Base-by-base conservation (phyloP, 2,797 vertebrate genomes). In the Myotis planiceps region DNA sequence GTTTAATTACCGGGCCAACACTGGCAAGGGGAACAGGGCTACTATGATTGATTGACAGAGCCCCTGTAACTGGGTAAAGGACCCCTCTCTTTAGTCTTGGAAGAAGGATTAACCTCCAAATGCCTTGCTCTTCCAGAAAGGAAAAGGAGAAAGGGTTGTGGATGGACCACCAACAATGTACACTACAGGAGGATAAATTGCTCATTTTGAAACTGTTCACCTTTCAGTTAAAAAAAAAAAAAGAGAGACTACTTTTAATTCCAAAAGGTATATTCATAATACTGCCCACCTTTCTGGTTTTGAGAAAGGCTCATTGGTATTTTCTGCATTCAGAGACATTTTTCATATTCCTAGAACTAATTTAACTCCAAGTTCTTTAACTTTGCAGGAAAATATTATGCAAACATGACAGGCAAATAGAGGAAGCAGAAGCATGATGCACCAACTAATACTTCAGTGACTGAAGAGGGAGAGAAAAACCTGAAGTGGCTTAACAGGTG, bases 321-420 rank as follows among this genome's bases (percentile, higher is more conserved):
- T 92, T 83, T n/a, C 14, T 90, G 25, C 0, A 66, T 42, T 76
- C 34, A 78, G 60, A 83, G 53, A 84, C 12, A 47, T 25, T 60
- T 58, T 75, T 83, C 29, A 66, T 89, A 80, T 21, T 83, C 5
- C 53, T 72, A 80, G n/a, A 51, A 80, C 39, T 93, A 83, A 84
- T 27, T 95, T 89, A 92, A 85, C n/a, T 34, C 39, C 6, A 79
- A 2, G 14, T 51, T 88, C 55, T 83, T 90, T 68, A 90, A 88
- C 32, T 92, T 63, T 72, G 29, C 15, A 88, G 27, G 23, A 53
- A 94, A 95, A 37, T 72, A 39, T 32, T 76, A 79, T 23, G n/a
- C 27, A 85, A 80, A 51, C 32, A 81, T 47, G 49, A 25, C 29
- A 78, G 4, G 9, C 19, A 29, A 71, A 19, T 9, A 60, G 76